Percentiles rank a stretch among this genome's conserved stretches.
Evolutionary conservation across 2,797 vertebrate genomes (phyloP).

Genomic region (Channa striata): DNA sequence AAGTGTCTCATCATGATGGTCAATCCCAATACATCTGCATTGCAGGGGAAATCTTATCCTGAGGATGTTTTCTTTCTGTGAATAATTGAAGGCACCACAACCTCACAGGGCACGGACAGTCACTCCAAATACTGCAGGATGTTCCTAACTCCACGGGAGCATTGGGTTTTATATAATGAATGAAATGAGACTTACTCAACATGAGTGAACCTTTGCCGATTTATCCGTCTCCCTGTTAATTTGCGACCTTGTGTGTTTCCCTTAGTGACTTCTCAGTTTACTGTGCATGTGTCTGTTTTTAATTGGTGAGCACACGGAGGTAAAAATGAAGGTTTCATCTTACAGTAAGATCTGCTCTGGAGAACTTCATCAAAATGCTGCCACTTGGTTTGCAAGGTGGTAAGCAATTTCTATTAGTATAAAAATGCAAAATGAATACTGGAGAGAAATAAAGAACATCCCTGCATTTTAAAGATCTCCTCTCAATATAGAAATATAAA

Average conservation of each 20-base stretch:
- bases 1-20: constrained; percentile 47
- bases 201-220: constrained; percentile 30
- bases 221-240: constrained; percentile 32
- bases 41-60: constrained; percentile 75
- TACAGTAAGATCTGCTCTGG: constrained; percentile 36
- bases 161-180: constrained; percentile 28
- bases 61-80: constrained; percentile 68
- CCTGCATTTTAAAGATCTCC: constrained; percentile 30
- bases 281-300: constrained; percentile 25
- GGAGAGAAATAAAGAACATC: constrained; percentile 17
- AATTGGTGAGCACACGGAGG: constrained; percentile 36
- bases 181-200: constrained; percentile 18
- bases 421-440: constrained; percentile 37
- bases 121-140: constrained; percentile 55
- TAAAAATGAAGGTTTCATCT: constrained; percentile 19
- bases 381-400: constrained; percentile 52
- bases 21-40: constrained; percentile 70
- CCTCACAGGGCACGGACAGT: constrained; percentile 56
- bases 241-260: constrained; percentile 26
- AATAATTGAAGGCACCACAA: constrained; percentile 74
- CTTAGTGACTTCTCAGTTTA: constrained; percentile 29
- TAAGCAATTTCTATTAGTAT: constrained; percentile 36
- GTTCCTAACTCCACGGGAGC: constrained; percentile 30
- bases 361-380: constrained; percentile 40
- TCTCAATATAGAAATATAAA: constrained; percentile 6